These are phyloP conservation scores for Microhierax caerulescens DNA, from an alignment of 2,797 vertebrate genomes.

Conservation along the genomic window DNA sequence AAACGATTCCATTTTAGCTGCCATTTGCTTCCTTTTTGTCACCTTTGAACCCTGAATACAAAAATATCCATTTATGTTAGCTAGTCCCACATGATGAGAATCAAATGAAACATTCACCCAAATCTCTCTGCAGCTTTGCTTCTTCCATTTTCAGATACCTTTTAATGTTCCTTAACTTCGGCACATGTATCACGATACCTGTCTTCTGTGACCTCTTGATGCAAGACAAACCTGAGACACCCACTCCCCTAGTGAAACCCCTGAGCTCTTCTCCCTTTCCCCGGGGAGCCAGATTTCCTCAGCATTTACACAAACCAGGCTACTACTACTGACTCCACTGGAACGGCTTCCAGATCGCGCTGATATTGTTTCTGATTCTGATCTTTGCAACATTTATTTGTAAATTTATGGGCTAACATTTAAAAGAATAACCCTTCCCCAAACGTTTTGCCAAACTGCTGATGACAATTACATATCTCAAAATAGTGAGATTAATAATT, in stretches of 20 bases:
- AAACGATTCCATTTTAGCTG: background rate
- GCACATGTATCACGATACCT: accelerated
- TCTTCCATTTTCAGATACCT: background rate
- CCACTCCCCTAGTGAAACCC: background rate
- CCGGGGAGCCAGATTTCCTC: background rate
- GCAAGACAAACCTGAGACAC: background rate
- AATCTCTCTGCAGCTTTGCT: background rate
- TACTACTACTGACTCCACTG: background rate
- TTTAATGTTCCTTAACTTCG: background rate
- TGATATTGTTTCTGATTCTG: background rate
- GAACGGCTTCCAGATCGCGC: background rate
- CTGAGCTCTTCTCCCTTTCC: background rate
- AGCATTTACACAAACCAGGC: background rate
- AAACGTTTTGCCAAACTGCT: background rate
- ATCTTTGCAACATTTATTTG: background rate
- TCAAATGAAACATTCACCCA: background rate
- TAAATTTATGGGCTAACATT: background rate
- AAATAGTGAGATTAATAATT: background rate
- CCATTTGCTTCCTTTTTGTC: background rate
- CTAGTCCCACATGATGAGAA: background rate
- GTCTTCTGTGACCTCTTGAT: background rate
- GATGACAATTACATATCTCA: too few relatives aligned
- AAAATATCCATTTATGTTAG: background rate
- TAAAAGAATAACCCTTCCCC: background rate
- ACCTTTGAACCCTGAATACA: background rate